Evolutionary conservation across 1,140 invertebrate species (phyloP).

Genomic region (Cepaea nemoralis): DNA sequence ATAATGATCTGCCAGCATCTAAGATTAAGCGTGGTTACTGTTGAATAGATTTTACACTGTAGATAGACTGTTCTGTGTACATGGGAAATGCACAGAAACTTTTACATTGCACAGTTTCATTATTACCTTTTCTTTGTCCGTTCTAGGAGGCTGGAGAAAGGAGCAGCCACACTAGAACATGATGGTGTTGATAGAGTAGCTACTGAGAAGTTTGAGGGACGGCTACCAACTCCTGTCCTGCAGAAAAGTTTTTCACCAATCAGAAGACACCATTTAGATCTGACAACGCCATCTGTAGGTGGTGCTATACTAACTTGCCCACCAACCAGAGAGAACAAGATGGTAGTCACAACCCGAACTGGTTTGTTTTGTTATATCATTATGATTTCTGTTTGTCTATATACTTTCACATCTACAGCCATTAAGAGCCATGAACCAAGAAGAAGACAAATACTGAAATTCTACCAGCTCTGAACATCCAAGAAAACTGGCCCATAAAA

Average conservation of each 20-base stretch:
- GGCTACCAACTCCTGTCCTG: constrained; percentile 62
- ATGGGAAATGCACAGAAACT: no score
- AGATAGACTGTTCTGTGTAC: no score
- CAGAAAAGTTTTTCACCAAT: constrained; percentile 11
- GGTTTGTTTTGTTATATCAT: constrained; percentile 17
- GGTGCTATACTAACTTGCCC: constrained; percentile 63
- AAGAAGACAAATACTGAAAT: no score
- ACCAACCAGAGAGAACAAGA: constrained; percentile 35
- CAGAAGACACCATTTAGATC: constrained; percentile 62
- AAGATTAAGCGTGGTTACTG: no score
- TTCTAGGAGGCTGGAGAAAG: constrained; percentile 31
- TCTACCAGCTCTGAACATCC: no score
- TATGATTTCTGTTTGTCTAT: no score
- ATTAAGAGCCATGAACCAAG: no score
- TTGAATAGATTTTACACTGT: no score
- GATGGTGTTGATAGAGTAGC: constrained; percentile 14
- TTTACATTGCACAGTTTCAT: no score
- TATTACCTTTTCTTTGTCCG: not conserved
- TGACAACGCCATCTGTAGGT: constrained; percentile 64
- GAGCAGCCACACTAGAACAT: constrained; percentile 3
- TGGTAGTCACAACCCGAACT: constrained; percentile 40
- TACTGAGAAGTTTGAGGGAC: constrained; percentile 43
- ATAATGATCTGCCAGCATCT: no score
- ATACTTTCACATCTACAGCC: no score
- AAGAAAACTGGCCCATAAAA: no score